phyloP scores from a whole-genome alignment of 2,113 vertebrate species.

The Tricholaema leucomelas region DNA sequence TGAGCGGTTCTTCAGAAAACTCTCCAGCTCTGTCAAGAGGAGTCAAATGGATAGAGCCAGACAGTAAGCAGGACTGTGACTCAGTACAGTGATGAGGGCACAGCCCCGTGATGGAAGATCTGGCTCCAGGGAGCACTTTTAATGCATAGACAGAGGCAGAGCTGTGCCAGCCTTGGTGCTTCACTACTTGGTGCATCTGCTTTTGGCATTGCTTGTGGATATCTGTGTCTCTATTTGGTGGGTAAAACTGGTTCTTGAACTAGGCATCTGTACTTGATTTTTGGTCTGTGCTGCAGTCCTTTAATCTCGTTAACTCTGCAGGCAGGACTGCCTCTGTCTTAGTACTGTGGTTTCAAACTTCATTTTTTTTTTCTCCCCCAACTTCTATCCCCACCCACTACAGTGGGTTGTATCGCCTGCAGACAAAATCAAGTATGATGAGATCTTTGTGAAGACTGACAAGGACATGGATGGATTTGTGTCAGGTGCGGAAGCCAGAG shows the following conservation, averaged over 20 bases:
- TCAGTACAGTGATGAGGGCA: background rate
- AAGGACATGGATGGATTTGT: conserved; percentile 96
- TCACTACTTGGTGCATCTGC: background rate
- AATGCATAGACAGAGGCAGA: background rate
- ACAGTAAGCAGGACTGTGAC: background rate
- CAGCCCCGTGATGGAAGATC: background rate
- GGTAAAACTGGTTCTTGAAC: background rate
- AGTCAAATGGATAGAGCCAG: background rate
- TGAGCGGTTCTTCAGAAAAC: background rate
- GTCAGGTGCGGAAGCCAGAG: conserved; percentile 92
- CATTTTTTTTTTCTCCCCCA: background rate
- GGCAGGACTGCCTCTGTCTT: background rate
- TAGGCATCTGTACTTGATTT: background rate
- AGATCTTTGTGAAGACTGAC: conserved; percentile 93
- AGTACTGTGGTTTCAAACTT: background rate
- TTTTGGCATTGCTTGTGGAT: background rate
- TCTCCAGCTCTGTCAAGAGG: background rate
- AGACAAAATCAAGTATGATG: conserved; percentile 94
- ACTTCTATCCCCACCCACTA: background rate
- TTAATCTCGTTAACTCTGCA: background rate
- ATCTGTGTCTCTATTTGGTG: background rate
- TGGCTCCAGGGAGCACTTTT: background rate
- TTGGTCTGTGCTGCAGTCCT: background rate
- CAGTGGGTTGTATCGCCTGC: conserved; percentile 93
- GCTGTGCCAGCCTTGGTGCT: background rate